Conservation (phyloP, 1,140 invertebrate genomes). For the Aphaenogaster rudis region DNA sequence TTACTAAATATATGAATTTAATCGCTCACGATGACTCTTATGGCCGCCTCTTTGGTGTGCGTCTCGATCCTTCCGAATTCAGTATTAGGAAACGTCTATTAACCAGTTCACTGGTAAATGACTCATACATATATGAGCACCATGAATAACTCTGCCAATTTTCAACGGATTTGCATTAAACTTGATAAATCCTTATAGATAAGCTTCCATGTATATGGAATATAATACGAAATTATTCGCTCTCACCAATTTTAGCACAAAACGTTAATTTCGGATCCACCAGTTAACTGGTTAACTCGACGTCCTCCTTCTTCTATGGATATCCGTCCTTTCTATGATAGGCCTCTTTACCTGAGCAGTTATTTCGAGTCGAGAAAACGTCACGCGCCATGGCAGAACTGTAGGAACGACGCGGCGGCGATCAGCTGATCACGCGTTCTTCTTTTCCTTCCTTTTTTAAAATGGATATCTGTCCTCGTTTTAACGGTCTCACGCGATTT, state of each 20-base stretch:
- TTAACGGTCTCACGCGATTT: neutral
- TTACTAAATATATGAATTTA: neutral
- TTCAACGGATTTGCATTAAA: too few relatives aligned
- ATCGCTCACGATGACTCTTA: neutral
- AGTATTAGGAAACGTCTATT: neutral
- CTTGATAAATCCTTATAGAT: too few relatives aligned
- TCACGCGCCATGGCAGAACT: neutral
- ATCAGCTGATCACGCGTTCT: constrained; percentile 11
- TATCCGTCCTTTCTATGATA: neutral
- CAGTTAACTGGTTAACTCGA: neutral
- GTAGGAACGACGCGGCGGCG: neutral
- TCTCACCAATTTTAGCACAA: too few relatives aligned
- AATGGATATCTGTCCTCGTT: neutral
- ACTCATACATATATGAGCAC: too few relatives aligned
- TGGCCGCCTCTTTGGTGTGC: neutral
- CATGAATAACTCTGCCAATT: too few relatives aligned
- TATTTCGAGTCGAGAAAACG: neutral
- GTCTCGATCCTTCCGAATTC: neutral
- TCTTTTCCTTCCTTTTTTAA: neutral
- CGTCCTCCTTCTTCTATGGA: neutral
- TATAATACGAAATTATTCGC: too few relatives aligned
- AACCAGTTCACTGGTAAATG: too few relatives aligned
- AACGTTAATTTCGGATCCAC: too few relatives aligned
- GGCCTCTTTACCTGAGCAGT: neutral
- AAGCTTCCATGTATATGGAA: too few relatives aligned